Percentiles rank a stretch among this genome's conserved stretches.
These are phyloP conservation scores for Acleris holmiana DNA, from an alignment of 2,888 invertebrate genomes.

Conservation along the genomic window DNA sequence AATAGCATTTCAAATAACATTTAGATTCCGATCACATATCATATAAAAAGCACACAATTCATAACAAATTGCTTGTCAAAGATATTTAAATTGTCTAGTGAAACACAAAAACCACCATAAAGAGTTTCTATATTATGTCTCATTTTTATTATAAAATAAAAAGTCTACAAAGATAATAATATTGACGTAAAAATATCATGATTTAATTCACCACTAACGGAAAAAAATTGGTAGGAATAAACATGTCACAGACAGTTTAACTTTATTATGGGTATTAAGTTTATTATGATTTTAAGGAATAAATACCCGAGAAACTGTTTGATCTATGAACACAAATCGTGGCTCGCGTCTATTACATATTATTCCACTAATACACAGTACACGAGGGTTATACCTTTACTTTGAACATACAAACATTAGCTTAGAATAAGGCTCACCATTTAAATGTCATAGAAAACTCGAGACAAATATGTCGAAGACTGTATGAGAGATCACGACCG, in stretches of 20 bases:
- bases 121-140: slow-evolving; percentile 71
- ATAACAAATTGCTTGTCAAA: slow-evolving; percentile 49
- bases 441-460: slow-evolving; percentile 63
- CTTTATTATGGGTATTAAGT: slow-evolving; percentile 68
- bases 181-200: slow-evolving; percentile 63
- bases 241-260: slow-evolving; percentile 57
- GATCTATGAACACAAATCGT: slow-evolving; percentile 81
- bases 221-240: slow-evolving; percentile 55
- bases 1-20: slow-evolving; percentile 20
- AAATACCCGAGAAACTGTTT: slow-evolving; percentile 72
- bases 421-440: slow-evolving; percentile 65
- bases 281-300: slow-evolving; percentile 71
- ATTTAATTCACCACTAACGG: slow-evolving; percentile 69
- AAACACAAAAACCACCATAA: slow-evolving; percentile 61
- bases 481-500: slow-evolving; percentile 58
- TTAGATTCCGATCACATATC: slow-evolving; percentile 29
- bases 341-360: slow-evolving; percentile 71
- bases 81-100: slow-evolving; percentile 60
- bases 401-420: slow-evolving; percentile 65
- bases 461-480: slow-evolving; percentile 60
- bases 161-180: slow-evolving; percentile 66
- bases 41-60: slow-evolving; percentile 60
- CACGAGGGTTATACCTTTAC: slow-evolving; percentile 65
- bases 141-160: slow-evolving; percentile 65
- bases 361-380: slow-evolving; percentile 69